Evolutionary conservation across 2,888 invertebrate species (phyloP).

Genomic region (Nasonovia ribisnigri): DNA sequence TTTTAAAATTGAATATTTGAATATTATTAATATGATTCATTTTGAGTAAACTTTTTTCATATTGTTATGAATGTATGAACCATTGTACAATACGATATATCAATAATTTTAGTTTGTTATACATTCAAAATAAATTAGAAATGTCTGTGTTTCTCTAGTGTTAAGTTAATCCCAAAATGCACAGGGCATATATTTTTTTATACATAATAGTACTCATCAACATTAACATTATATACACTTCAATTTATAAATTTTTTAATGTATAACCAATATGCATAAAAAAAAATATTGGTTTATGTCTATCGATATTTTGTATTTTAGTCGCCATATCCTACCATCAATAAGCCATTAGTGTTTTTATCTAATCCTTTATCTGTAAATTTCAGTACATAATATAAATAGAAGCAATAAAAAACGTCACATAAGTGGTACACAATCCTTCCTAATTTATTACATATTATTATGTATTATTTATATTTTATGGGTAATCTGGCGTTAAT

Average conservation of each 20-base stretch:
- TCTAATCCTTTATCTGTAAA: not conserved
- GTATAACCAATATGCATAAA: not conserved
- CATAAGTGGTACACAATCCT: not conserved
- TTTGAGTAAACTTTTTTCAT: not conserved
- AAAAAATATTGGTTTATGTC: not conserved
- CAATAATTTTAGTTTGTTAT: not conserved
- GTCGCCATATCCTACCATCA: not conserved
- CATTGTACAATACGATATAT: not conserved
- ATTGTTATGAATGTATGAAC: not conserved
- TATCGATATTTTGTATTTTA: not conserved
- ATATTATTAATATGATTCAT: not conserved
- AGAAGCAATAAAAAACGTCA: not conserved
- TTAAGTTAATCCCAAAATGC: too few species aligned
- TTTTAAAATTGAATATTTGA: slow-evolving; percentile 35
- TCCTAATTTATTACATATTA: not conserved
- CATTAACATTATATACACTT: not conserved
- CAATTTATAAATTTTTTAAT: not conserved
- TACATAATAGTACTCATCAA: not conserved
- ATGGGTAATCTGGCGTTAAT: not conserved
- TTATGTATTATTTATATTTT: not conserved
- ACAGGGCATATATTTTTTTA: not conserved
- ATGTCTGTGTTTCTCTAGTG: not conserved
- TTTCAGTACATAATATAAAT: not conserved
- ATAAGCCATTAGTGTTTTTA: not conserved
- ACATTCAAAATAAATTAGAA: not conserved